phyloP scores from a whole-genome alignment of 2,888 invertebrate species.

The Mimas tiliae region DNA sequence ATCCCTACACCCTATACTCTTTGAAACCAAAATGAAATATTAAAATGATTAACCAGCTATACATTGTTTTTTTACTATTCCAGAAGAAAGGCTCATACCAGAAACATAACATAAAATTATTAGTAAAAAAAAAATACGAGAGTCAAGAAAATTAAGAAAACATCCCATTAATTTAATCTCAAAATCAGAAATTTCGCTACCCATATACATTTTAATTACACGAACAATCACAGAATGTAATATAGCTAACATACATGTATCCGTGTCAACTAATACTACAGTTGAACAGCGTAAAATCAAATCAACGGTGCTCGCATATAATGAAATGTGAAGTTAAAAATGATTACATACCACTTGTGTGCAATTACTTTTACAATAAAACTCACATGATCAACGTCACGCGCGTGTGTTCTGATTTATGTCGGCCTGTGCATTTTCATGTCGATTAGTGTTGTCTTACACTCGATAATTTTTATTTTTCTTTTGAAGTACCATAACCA shows the following conservation, averaged over 20 bases:
- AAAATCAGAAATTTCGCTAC: not conserved
- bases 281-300: constrained; percentile 44
- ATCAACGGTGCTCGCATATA: constrained; percentile 56
- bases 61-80: no score
- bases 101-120: no score
- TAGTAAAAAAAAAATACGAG: no score
- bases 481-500: not conserved
- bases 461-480: not conserved
- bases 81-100: no score
- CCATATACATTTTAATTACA: not conserved
- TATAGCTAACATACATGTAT: not conserved
- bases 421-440: constrained; percentile 49
- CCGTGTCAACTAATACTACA: constrained; percentile 1
- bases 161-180: not conserved
- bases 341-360: constrained; percentile 44
- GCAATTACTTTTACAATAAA: constrained; percentile 53
- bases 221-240: not conserved
- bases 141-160: no score
- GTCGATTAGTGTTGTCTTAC: not conserved
- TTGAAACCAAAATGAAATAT: no score
- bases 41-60: no score
- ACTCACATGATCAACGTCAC: no score
- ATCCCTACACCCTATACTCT: no score
- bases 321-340: constrained; percentile 58
- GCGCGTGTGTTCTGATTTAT: constrained; percentile 35